Evolutionary conservation across 2,888 invertebrate genomes (phyloP), one percentile per base, ranked within the genome.

Genomic region (Scaptomyza caliginosa): DNA sequence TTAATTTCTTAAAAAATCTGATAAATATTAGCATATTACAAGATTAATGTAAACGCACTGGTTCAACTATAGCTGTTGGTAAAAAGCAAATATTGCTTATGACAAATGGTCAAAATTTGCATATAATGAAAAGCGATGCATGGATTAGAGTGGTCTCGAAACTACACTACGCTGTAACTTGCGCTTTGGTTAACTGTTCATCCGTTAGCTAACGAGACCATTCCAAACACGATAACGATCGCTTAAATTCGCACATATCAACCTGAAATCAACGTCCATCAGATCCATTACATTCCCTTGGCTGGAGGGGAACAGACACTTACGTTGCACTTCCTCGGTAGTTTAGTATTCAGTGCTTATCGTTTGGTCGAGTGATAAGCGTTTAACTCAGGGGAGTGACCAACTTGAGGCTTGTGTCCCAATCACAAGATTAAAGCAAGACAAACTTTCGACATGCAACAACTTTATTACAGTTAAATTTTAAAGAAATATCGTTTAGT

Each of bases 101-200:
- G 16, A 30, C 13, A 8, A 55, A 34, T 46, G 30, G 23, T 4
- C 17, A 16, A 63, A 89, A 91, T 91, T 91, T 91, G 91, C 91
- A 91, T 91, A 91, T 32, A 59, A 59, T 11, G 50, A 62, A 79
- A 90, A 88, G 73, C 74, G 77, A 56, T 72, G 86, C 89, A 91
- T 89, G 88, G 89, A 88, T 91, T 91, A 89, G 89, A 91, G 90
- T 90, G 91, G 91, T 91, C 91, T 91, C 91, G 91, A 91, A 91
- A 91, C 91, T 91, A 90, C 77, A 76, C 76, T 63, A 69, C 62
- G 69, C 76, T 70, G 72, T 66, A 77, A 72, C 56, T 57, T 75
- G 77, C 81, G 80, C 66, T 74, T 67, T 57, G 72, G 67, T 74
- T 67, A 75, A 72, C 67, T 65, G 69, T 45, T 67, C 72, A 70